phyloP scores from a whole-genome alignment of 2,888 invertebrate genomes.

The Watsonalla binaria region DNA sequence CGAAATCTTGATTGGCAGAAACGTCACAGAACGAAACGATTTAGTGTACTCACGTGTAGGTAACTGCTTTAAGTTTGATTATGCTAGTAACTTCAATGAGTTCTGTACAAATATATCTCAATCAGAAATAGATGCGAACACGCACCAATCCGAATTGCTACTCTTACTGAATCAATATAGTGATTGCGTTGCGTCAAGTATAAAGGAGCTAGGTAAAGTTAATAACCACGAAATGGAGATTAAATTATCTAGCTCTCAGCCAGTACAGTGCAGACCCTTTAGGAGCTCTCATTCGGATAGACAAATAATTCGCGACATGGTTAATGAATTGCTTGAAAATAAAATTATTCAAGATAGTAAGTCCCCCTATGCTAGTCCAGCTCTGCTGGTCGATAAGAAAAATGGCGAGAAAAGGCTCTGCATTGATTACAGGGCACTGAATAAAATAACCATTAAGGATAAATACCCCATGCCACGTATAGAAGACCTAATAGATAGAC shows the following conservation, averaged over 20 bases:
- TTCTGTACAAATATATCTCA: too few relatives aligned
- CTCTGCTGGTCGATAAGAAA: constrained; percentile 20
- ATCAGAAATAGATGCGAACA: neutral
- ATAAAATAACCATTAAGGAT: constrained; percentile 31
- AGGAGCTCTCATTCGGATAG: neutral
- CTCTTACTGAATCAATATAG: neutral
- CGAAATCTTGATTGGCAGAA: too few relatives aligned
- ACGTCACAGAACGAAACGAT: neutral
- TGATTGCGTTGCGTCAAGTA: neutral
- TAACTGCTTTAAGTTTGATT: neutral
- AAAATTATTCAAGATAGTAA: constrained; percentile 4
- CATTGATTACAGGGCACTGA: constrained; percentile 29
- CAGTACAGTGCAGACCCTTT: neutral
- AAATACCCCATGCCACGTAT: constrained; percentile 17
- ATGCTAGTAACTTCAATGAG: neutral
- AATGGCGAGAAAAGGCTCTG: constrained; percentile 18
- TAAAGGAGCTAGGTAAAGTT: neutral
- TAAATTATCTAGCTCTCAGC: neutral
- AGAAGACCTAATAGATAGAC: neutral
- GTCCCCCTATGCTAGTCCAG: constrained; percentile 8
- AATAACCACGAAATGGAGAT: neutral
- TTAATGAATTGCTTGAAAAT: neutral
- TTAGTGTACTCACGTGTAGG: neutral
- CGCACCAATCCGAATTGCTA: neutral
- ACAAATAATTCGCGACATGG: neutral